Conservation (phyloP, 2,797 vertebrate species). For the Enteromius viviparus region DNA sequence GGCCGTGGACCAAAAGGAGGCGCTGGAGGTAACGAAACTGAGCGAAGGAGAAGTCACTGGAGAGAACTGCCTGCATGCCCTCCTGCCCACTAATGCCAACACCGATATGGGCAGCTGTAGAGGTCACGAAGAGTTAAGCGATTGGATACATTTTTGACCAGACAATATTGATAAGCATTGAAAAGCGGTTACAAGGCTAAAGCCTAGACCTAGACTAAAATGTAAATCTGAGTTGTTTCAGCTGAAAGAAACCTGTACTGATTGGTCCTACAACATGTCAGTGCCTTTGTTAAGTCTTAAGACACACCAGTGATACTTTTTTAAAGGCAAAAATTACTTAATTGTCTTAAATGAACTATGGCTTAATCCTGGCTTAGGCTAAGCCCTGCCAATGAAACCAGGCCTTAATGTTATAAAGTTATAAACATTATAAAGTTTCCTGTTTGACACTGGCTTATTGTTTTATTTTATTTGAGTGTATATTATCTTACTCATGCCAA, state of each 20-base stretch:
- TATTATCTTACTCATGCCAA: not conserved
- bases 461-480: not conserved
- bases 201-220: too few species aligned
- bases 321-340: too few species aligned
- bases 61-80: constrained; percentile 93
- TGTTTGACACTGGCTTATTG: not conserved
- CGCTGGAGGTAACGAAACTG: constrained; percentile 95
- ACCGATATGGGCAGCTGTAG: constrained; percentile 89
- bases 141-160: not conserved
- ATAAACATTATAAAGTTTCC: not conserved
- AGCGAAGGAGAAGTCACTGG: constrained; percentile 90
- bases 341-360: too few species aligned
- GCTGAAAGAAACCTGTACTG: too few species aligned
- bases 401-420: not conserved
- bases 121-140: not conserved
- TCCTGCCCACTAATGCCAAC: constrained; percentile 94
- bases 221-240: too few species aligned
- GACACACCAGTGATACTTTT: too few species aligned
- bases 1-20: constrained; percentile 92
- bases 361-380: too few species aligned
- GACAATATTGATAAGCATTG: not conserved
- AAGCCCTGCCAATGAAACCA: too few species aligned
- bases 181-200: too few species aligned
- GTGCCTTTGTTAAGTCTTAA: too few species aligned
- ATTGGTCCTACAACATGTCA: too few species aligned